These are phyloP conservation scores for Nanorana parkeri DNA, from an alignment of 2,113 vertebrate genomes.

Conservation along the genomic window DNA sequence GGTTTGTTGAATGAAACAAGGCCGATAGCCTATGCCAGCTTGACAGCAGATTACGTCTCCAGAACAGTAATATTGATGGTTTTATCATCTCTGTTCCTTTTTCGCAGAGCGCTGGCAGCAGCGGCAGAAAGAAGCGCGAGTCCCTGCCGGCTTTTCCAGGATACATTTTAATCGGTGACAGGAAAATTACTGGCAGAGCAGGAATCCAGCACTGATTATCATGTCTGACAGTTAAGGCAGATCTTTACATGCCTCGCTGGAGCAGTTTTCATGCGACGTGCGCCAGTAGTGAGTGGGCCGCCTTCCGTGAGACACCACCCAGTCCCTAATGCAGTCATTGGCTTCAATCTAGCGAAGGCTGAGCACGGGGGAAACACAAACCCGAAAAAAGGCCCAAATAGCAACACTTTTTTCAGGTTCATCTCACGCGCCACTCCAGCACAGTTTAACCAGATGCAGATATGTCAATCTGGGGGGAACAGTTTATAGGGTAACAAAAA, in stretches of 20 bases:
- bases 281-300: background rate
- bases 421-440: too few relatives aligned
- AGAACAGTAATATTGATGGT: too few relatives aligned
- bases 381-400: too few relatives aligned
- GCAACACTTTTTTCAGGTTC: too few relatives aligned
- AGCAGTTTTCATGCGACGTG: background rate
- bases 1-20: too few relatives aligned
- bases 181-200: conserved; percentile 1
- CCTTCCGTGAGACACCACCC: background rate
- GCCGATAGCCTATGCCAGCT: too few relatives aligned
- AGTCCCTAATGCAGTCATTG: background rate
- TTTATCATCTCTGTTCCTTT: background rate
- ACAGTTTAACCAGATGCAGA: too few relatives aligned
- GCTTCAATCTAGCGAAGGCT: background rate
- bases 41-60: too few relatives aligned
- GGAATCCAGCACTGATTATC: conserved; percentile 9
- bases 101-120: background rate
- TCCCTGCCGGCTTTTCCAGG: background rate
- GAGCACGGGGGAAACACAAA: background rate
- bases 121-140: background rate
- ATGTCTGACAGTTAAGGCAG: conserved; percentile 16
- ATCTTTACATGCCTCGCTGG: conserved; percentile 15
- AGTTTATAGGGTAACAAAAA: too few relatives aligned
- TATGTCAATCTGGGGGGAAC: too few relatives aligned
- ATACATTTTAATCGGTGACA: conserved; percentile 14